A percentile compares a stretch with the other conserved stretches of the same genome.
Evolutionary conservation across 2,797 vertebrate genomes (phyloP).

Genomic region (Podarcis lilfordi): DNA sequence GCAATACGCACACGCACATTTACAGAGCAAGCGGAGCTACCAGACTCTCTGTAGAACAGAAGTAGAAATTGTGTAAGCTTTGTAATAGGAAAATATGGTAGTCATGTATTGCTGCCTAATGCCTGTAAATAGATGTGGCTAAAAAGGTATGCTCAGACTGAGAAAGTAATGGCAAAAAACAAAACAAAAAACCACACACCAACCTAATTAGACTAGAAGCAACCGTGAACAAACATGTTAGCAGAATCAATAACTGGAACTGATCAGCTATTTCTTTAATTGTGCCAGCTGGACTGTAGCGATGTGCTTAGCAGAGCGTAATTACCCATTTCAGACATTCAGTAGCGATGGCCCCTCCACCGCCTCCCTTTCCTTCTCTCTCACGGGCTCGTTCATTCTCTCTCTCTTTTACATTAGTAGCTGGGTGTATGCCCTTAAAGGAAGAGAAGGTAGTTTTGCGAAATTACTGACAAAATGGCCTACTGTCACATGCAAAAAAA

Average conservation of each 20-base stretch:
- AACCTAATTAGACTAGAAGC: slow-evolving; percentile 83
- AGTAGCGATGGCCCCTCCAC: slow-evolving; percentile 54
- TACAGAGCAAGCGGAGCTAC: slow-evolving; percentile 46
- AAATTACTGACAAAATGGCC: slow-evolving; percentile 66
- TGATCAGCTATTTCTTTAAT: slow-evolving; percentile 87
- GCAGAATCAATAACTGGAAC: slow-evolving; percentile 86
- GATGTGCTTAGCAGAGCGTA: slow-evolving; percentile 77
- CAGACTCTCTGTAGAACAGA: slow-evolving; percentile 58
- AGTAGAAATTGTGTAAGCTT: slow-evolving; percentile 61
- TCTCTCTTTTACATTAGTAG: slow-evolving; percentile 64
- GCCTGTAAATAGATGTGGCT: slow-evolving; percentile 73
- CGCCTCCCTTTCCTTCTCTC: slow-evolving; percentile 46
- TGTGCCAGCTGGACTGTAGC: slow-evolving; percentile 78
- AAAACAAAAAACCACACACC: no score
- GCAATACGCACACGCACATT: slow-evolving; percentile 50
- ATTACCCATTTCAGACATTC: slow-evolving; percentile 72
- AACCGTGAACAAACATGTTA: slow-evolving; percentile 86
- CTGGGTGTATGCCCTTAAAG: slow-evolving; percentile 70
- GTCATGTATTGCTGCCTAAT: slow-evolving; percentile 68
- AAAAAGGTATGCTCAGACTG: slow-evolving; percentile 50
- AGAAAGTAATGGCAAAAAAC: slow-evolving; percentile 79
- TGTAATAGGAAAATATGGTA: slow-evolving; percentile 60
- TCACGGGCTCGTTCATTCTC: slow-evolving; percentile 41
- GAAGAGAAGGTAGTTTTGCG: slow-evolving; percentile 68
- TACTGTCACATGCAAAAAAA: slow-evolving; percentile 41